Base-by-base conservation (phyloP, 2,113 vertebrate genomes). In the Lepus americanus region DNA sequence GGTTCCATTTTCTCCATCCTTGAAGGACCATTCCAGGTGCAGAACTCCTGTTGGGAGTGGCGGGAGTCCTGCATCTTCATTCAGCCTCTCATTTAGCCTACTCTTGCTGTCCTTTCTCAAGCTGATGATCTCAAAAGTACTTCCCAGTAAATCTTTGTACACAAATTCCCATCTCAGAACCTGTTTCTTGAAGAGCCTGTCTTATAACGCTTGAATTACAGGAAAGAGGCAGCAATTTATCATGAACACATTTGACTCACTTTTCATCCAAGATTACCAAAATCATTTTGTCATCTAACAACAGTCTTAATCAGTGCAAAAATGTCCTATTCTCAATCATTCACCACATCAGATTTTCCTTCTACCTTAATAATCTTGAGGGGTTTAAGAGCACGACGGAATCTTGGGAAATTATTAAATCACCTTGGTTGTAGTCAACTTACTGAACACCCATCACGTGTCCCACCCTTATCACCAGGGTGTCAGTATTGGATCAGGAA, bases 381-480 rank as follows among this genome's bases (percentile, higher is more conserved):
- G 17, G 5, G 36, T 73, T 77, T 73, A 36, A 23, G 44, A 79
- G 61, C 6, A 49, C 10, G 63, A 55, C 39, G 74, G 17, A 89
- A 77, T 25, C 55, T 1, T 33, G 59, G 33, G 39, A 33, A 4
- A 69, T 78, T 33, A 69, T 23, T 29, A 16, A 22, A 61, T 66
- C 6, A 6, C 44, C 19, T 31, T 64, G 22, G 6, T 39, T 66
- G 23, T 6, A 39, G 72, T 9, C 3, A 2, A 63, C 27, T 53
- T 39, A 3, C 9, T 64, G 10, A 25, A 81, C 61, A 13, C 36
- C 6, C 22, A 3, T 39, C 20, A 1, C 8, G 22, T 39, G 12
- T 63, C 2, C 53, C 11, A 55, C 3, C 5, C 9, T 9, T 19
- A 19, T 11, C 10, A 2, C 9, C 6, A 14, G 1, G 59, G 4